Evolutionary conservation across 2,888 invertebrate genomes (phyloP), one percentile per base, ranked within the genome.

Genomic region (Pyrrhosoma nymphula): DNA sequence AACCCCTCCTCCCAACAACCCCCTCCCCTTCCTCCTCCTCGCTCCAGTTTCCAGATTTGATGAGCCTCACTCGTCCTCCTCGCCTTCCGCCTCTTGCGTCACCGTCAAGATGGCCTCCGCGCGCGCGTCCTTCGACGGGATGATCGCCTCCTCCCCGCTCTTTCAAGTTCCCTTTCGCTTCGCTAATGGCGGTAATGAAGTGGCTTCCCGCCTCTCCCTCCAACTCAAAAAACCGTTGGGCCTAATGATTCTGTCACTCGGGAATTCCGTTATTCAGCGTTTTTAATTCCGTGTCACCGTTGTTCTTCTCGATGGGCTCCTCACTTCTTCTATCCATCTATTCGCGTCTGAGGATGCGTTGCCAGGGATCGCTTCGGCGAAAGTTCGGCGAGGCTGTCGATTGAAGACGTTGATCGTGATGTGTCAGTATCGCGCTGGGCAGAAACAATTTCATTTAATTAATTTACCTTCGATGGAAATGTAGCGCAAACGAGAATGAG

Each of bases 131-230:
- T 82, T 82, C n/a, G n/a, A n/a, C n/a, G n/a, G n/a, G n/a, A n/a
- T n/a, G n/a, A n/a, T n/a, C n/a, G n/a, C n/a, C n/a, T n/a, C n/a
- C n/a, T n/a, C 69, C n/a, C 16, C 60, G 60, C 30, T 82, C 35
- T 82, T 69, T 69, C 69, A 69, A 69, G 8, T 69, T 69, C 75
- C 75, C 75, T 75, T 75, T 75, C 82, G 82, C 35, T 82, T n/a
- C 82, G 82, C 82, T 82, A 35, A 82, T 82, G 82, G 35, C 82
- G 82, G 82, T 82, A 35, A 82, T 82, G 82, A 75, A 82, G 30
- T 35, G 82, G 35, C 3, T 35, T 2, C 10, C n/a, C 23, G 8
- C 75, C 12, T 10, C 75, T 30, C 75, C 75, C 75, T 3, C 6
- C 75, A n/a, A 8, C 30, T 30, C 75, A 30, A 30, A 56, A 75